Evolutionary conservation across 2,113 vertebrate species (phyloP).

Genomic region (Sphyrna mokarran): DNA sequence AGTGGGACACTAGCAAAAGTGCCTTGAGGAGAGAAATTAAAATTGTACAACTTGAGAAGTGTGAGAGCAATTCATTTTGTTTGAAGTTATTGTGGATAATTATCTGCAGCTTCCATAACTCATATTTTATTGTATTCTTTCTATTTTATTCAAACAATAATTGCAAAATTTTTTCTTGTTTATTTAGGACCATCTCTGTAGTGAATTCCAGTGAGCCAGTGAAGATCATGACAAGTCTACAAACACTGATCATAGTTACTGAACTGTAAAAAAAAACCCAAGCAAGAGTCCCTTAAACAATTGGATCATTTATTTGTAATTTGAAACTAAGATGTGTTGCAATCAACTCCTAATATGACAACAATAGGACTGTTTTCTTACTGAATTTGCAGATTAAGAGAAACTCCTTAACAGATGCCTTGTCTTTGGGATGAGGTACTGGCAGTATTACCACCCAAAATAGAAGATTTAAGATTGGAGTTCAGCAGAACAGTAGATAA

Average conservation of each 20-base stretch:
- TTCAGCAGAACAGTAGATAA: slow-evolving; percentile 57
- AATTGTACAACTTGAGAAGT: background rate
- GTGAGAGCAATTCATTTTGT: background rate
- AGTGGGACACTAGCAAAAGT: background rate
- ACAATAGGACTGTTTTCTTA: background rate
- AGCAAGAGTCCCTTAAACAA: background rate
- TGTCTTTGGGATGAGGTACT: slow-evolving; percentile 54
- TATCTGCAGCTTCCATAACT: background rate
- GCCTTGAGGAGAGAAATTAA: background rate
- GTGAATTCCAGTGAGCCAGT: background rate
- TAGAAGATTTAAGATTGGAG: slow-evolving; percentile 54
- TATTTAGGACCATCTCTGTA: background rate
- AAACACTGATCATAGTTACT: background rate
- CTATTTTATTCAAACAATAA: background rate
- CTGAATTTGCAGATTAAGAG: background rate
- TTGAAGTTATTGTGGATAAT: background rate
- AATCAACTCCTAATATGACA: background rate
- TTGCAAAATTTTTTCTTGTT: background rate
- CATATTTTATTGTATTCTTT: background rate
- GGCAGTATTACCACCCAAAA: slow-evolving; percentile 52
- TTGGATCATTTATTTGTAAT: background rate
- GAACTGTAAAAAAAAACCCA: background rate
- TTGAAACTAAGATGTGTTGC: background rate
- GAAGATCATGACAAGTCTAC: background rate
- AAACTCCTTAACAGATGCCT: background rate